Evolutionary conservation across 2,797 vertebrate genomes (phyloP), one percentile per base, ranked within the genome.

Genomic region (Cuculus canorus): DNA sequence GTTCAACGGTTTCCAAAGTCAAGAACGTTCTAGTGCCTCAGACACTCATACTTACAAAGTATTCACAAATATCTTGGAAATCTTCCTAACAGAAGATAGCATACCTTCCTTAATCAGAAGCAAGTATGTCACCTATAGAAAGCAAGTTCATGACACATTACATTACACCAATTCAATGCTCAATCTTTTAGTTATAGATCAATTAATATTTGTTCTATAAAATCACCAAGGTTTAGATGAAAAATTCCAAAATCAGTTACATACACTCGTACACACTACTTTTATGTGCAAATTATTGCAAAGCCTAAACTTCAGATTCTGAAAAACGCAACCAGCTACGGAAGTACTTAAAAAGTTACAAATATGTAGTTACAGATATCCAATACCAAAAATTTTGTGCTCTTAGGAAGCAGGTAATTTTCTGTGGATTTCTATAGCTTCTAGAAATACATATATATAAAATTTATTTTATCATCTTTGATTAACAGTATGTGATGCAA

Each of bases 261-360:
- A 6, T 9, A 35, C 1, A 30, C 56, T 92, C 61, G 52, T 27
- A 80, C 35, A 66, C 9, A 22, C 13, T 43, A 61, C 16, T 61
- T 69, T 0, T 0, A 7, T 43, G 11, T 9, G 21, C 83, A 64
- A 53, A 16, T 2, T 35, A 59, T 9, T 48, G 21, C 27, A 82
- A 82, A 76, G 79, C 2, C 7, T 84, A 63, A 61, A 13, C 6
- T 75, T 93, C 47, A 65, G 28, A 80, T 54, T 61, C 45, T 48
- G 64, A 83, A 92, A 95, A 72, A 61, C 14, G 7, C 28, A 89
- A 19, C 1, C 11, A 75, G 32, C 7, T 48, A 43, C 3, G 3
- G 9, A 53, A 7, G 17, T 41, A 66, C 28, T 70, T 3, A 2
- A 53, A 59, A 90, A 63, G 30, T 41, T 56, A 47, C 8, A 32